A percentile compares a stretch with the other conserved stretches of the same genome.
Conservation (phyloP, 2,797 vertebrate species). For the Thamnophis elegans region DNA sequence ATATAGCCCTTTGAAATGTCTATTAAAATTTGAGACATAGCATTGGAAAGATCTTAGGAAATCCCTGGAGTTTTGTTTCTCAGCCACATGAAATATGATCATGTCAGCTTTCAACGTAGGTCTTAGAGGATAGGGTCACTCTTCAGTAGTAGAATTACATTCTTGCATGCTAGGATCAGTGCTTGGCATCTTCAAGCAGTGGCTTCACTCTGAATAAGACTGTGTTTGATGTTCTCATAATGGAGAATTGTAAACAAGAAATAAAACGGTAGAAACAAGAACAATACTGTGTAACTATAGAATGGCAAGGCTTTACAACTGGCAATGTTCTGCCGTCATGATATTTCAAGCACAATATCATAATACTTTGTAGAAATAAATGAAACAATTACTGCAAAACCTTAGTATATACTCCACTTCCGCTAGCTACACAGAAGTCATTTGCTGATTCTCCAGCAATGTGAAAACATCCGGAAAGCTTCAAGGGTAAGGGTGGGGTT, state of each 20-base stretch:
- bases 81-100: not conserved
- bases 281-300: not conserved
- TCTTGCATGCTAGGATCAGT: not conserved
- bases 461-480: not conserved
- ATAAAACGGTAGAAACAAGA: not conserved
- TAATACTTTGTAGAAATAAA: not conserved
- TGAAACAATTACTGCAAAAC: conserved; percentile 2
- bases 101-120: not conserved
- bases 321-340: not conserved
- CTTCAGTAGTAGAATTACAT: not conserved
- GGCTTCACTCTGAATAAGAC: not conserved
- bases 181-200: not conserved
- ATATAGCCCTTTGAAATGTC: not conserved
- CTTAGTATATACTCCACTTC: not conserved
- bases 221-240: not conserved
- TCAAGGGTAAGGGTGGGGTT: not conserved
- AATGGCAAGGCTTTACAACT: not conserved
- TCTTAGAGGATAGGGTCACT: not conserved
- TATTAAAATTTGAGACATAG: not conserved
- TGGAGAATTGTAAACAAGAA: not conserved
- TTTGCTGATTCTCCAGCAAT: not conserved
- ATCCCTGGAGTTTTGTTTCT: not conserved
- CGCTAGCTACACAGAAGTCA: not conserved
- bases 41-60: not conserved
- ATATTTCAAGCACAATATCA: not conserved